Percentiles rank a stretch among this genome's conserved stretches.
These are phyloP conservation scores for Pelochelys cantorii DNA, from an alignment of 2,797 vertebrate species.

Conservation along the genomic window DNA sequence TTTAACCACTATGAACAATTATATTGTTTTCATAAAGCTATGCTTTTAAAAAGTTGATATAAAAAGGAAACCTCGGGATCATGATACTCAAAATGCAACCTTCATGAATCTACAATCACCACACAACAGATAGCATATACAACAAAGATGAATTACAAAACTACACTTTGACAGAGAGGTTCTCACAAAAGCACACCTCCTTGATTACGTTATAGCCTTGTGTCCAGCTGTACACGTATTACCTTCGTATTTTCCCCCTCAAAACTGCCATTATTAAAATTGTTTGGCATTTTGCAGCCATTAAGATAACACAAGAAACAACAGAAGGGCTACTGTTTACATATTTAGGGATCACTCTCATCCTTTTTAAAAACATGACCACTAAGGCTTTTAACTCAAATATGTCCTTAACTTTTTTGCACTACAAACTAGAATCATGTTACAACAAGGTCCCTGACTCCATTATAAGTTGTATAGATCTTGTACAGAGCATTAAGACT, in stretches of 20 bases:
- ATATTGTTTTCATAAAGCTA: constrained; percentile 18
- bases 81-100: constrained; percentile 15
- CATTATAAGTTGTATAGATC: not conserved
- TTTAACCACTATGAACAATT: constrained; percentile 37
- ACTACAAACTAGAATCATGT: not conserved
- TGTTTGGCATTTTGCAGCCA: not conserved
- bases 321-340: not conserved
- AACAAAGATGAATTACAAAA: constrained; percentile 27
- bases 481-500: not conserved
- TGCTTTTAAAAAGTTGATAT: not conserved
- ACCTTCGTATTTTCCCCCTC: not conserved
- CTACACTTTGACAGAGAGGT: constrained; percentile 14
- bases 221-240: not conserved
- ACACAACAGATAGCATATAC: not conserved
- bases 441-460: not conserved
- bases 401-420: not conserved
- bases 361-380: not conserved
- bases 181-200: constrained; percentile 1
- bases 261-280: not conserved
- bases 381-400: not conserved
- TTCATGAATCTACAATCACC: constrained; percentile 36
- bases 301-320: not conserved
- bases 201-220: not conserved
- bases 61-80: constrained; percentile 10
- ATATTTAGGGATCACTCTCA: not conserved